Evolutionary conservation across 2,113 vertebrate species (phyloP), one percentile per base, ranked within the genome.

Genomic region (Petroica traversi): DNA sequence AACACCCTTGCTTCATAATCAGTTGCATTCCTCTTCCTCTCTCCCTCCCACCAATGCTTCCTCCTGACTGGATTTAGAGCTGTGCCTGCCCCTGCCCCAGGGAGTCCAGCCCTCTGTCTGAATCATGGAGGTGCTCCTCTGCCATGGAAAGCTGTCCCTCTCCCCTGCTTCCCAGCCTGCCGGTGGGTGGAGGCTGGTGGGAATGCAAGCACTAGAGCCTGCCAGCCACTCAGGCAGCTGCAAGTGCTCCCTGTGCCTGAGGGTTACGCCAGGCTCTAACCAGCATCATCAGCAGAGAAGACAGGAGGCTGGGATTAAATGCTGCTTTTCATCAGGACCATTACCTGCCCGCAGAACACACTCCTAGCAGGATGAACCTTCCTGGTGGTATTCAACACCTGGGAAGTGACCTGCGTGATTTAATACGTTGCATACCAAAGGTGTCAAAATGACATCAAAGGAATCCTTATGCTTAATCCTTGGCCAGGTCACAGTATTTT

Each of bases 11-110:
- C 45, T 89, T 84, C 36, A 41, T 49, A 55, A 87, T 66, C 36
- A 14, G 72, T 89, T 89, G 41, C 13, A 67, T 87, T 85, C 31
- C 59, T 85, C 54, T 85, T 63, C 34, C 61, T 23, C 72, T 63
- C 48, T 73, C 93, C 81, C 96, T 96, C 95, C 95, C 90, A 96
- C 88, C 48, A 89, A 64, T 61, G 74, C 96, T 89, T 89, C 45
- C 26, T 94, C 54, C 92, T 94, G 90, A 96, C 90, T 96, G 95
- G 96, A 79, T 75, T 93, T 19, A 75, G 75, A 91, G 52, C 52
- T 94, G 92, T 2, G 43, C 46, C 92, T 93, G 85, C 90, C 91
- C 85, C 74, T 85, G 38, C 88, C 67, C 91, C 49, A 64, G 92
- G 85, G 95, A 97, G 49, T 26, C 58, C 54, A 79, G 58, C 75